Evolutionary conservation across 2,888 invertebrate genomes (phyloP), one percentile per base, ranked within the genome.

Genomic region (Phyto melanocephala): DNA sequence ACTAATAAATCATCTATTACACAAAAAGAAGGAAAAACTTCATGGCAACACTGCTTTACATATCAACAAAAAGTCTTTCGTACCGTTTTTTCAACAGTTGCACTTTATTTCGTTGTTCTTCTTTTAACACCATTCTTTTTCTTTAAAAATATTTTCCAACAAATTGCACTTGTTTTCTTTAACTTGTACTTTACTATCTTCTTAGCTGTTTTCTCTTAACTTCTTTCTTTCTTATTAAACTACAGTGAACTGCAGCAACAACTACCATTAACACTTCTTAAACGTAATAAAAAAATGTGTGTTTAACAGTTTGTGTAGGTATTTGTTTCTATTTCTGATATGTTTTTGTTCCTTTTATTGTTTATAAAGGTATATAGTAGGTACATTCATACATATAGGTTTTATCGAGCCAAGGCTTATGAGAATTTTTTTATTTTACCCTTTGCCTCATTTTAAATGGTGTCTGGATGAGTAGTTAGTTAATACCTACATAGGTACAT

Each of bases 151-250:
- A 15, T 58, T 70, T 79, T 56, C 63, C 37, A 58, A 70, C 79
- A 75, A 79, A 75, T 75, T 82, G 74, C 79, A 79, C 81, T 82
- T 82, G 78, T 82, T 28, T 75, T 82, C 74, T 82, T 70, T 63
- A 50, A 50, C 60, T 68, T 78, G 20, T 67, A 54, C 56, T 52
- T 28, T 28, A 42, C 33, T 60, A 42, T 78, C 20, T 74, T 67
- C 20, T 68, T 77, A 40, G 33, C 15, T 70, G 15, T 63, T 40
- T n/a, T 52, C 50, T 42, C 24, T n/a, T 33, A 37, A 40, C 45
- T 76, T 65, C 35, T 70, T 70, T 80, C 47, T 68, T 56, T 42
- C n/a, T 54, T 42, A 37, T 28, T 60, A 33, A 47, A 47, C 60
- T 8, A 37, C 45, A 68, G 28, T n/a, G n/a, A n/a, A n/a, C n/a